Percentiles rank a stretch among this genome's conserved stretches.
These are phyloP conservation scores for Yoshiicerus persimilis DNA, from an alignment of 1,140 invertebrate species.

Conservation along the genomic window DNA sequence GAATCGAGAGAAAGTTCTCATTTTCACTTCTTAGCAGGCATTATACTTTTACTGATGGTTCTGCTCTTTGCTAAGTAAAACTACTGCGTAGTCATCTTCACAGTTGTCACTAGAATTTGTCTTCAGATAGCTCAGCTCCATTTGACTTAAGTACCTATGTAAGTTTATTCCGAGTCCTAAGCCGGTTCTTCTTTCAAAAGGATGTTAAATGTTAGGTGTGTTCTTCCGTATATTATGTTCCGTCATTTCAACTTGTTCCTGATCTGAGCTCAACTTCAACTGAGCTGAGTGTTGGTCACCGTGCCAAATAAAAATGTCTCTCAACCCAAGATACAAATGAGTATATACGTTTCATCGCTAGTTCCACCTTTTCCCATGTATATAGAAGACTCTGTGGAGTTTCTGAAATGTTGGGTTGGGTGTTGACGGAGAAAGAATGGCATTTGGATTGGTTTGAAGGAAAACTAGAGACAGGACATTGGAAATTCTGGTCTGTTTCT, in stretches of 20 bases:
- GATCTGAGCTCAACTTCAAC: not conserved
- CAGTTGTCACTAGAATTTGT: slow-evolving; percentile 3
- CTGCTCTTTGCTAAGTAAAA: not conserved
- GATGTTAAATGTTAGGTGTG: too few relatives aligned
- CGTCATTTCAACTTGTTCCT: not conserved
- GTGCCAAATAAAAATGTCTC: not conserved
- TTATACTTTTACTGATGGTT: not conserved
- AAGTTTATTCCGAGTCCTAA: not conserved
- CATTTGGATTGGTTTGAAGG: not conserved
- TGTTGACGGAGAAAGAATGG: not conserved
- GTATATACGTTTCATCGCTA: not conserved
- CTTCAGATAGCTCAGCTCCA: not conserved
- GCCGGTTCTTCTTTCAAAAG: not conserved
- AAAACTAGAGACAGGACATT: not conserved
- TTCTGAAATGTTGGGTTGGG: not conserved
- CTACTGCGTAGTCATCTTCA: not conserved
- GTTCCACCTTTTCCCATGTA: too few relatives aligned
- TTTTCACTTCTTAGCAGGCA: not conserved
- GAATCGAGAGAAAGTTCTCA: not conserved
- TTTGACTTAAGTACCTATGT: not conserved
- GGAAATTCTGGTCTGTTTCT: slow-evolving; percentile 29
- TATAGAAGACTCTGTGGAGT: too few relatives aligned
- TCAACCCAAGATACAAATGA: not conserved
- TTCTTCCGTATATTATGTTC: too few relatives aligned
- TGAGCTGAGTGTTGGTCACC: not conserved